phyloP scores from a whole-genome alignment of 2,888 invertebrate genomes.

The Kryphioiulus occultus region DNA sequence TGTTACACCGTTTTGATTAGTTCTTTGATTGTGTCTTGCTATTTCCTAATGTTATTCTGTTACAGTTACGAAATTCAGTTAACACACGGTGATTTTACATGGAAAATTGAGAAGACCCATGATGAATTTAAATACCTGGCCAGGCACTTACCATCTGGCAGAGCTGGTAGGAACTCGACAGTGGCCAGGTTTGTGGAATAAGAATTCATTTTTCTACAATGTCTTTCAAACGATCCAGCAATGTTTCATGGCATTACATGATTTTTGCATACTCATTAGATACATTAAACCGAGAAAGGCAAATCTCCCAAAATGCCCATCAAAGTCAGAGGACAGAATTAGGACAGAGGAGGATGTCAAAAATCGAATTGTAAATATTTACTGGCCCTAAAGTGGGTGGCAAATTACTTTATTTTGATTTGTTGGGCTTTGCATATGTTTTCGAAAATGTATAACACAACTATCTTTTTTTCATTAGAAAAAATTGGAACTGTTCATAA shows the following conservation, averaged over 20 bases:
- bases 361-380: slow-evolving; percentile 1
- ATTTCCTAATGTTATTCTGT: neutral
- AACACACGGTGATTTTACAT: neutral
- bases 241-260: neutral
- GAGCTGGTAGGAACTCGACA: neutral
- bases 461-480: neutral
- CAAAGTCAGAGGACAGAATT: neutral
- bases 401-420: neutral
- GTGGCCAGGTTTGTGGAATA: neutral
- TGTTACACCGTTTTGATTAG: neutral
- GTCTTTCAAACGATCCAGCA: neutral
- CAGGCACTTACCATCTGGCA: neutral
- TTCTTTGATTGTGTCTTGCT: neutral
- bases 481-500: neutral
- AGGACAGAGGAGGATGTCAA: neutral
- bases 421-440: neutral
- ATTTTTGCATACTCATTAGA: neutral
- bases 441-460: neutral
- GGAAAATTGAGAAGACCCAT: neutral
- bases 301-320: neutral
- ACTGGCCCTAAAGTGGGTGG: neutral
- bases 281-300: neutral
- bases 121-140: slow-evolving; percentile 4
- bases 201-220: neutral
- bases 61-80: neutral